Percentiles rank a stretch among this genome's conserved stretches.
Conservation (phyloP, 2,113 vertebrate genomes). For the Otolemur garnettii region DNA sequence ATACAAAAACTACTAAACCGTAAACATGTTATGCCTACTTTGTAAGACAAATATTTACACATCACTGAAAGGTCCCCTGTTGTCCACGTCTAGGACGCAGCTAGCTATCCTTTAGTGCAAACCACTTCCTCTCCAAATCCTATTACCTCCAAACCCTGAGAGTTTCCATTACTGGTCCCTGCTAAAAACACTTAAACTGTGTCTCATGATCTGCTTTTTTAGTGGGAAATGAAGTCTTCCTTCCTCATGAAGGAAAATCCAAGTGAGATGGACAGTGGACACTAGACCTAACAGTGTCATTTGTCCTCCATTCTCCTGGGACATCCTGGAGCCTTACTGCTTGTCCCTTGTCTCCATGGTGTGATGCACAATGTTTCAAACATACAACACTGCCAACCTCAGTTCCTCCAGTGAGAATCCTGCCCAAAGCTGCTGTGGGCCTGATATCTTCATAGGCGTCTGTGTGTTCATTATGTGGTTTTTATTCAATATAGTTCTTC, state of each 20-base stretch:
- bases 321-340: no score
- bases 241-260: not conserved
- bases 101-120: not conserved
- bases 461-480: not conserved
- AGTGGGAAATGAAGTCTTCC: not conserved
- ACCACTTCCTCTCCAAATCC: not conserved
- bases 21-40: not conserved
- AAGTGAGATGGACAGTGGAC: not conserved
- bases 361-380: fast-evolving
- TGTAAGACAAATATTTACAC: not conserved
- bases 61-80: not conserved
- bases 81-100: not conserved
- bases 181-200: not conserved
- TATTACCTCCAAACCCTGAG: not conserved
- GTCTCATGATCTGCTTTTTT: not conserved
- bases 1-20: fast-evolving
- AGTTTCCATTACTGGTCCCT: not conserved
- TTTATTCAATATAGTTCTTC: not conserved
- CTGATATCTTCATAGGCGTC: not conserved
- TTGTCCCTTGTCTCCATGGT: not conserved
- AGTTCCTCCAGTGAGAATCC: not conserved
- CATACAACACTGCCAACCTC: not conserved
- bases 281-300: not conserved
- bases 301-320: no score
- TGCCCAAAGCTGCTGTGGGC: not conserved